Base-by-base conservation (phyloP, 92 coral and sea anemone species). In the Zoanthus sociatus region DNA sequence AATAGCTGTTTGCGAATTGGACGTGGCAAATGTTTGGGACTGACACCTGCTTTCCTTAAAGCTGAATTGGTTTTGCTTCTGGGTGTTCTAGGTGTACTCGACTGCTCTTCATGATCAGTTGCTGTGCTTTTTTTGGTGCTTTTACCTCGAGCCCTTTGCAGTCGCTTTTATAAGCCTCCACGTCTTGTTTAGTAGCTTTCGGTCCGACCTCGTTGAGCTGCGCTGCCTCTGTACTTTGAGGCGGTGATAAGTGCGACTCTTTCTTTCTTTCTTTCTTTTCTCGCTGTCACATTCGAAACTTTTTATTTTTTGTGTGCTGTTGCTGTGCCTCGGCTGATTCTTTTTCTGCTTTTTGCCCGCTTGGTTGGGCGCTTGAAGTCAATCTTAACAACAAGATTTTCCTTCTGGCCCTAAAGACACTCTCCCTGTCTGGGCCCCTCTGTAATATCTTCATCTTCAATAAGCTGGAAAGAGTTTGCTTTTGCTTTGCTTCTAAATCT, bases 21-120 rank as follows among this genome's bases (percentile, higher is more conserved):
- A 16, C 31, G 88, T 8, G 92, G 90, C 76, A 78, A 82, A 16
- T 82, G 74, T 51, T 87, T 54, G 26, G 87, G 94, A 63, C 94
- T 84, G 84, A 91, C 14, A 14, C 92, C 94, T 16, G 89, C 87
- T 47, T 58, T 88, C 47, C 90, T 37, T 15, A 84, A 15, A 63
- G 61, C 9, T 66, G 90, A 75, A 70, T 46, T 73, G 48, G 77
- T 17, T 72, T 42, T 72, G 54, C 87, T 85, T 10, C 84, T 63
- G 64, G 64, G 64, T 56, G 64, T 56, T 56, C 64, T 56, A 56
- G 64, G 64, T 56, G 64, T 56, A 56, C 64, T 56, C 64, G 64
- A 56, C 64, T 58, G 66, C 66, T 58, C 66, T 12, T 58, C 66
- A 58, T 58, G 66, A 58, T 58, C 66, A 58, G 66, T 58, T 58